A percentile compares a stretch with the other conserved stretches of the same genome.
phyloP scores from a whole-genome alignment of 1,140 invertebrate species.

The Drosophila melanica region DNA sequence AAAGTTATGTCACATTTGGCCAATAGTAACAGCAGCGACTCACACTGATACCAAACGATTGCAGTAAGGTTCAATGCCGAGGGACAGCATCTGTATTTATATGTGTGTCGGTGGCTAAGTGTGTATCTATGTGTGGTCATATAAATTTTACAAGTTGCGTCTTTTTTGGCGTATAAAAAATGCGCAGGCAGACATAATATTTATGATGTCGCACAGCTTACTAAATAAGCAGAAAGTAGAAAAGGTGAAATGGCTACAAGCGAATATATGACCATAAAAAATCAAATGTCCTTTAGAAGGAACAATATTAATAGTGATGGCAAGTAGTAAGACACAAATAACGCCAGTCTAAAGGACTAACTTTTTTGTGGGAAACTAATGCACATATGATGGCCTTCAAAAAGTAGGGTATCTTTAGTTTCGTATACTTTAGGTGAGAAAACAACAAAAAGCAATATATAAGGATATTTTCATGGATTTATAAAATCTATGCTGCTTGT shows the following conservation, averaged over 20 bases:
- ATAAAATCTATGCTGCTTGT: no score
- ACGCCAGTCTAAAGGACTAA: constrained; percentile 29
- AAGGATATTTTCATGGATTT: no score
- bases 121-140: constrained; percentile 28
- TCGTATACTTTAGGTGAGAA: not conserved
- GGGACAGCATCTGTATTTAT: constrained; percentile 7
- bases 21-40: constrained; percentile 16
- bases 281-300: constrained; percentile 60
- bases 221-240: constrained; percentile 28
- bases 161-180: constrained; percentile 38
- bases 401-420: not conserved
- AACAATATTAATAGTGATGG: constrained; percentile 20
- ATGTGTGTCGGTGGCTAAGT: constrained; percentile 4
- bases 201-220: constrained; percentile 64
- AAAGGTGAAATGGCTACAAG: constrained; percentile 40
- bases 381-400: constrained; percentile 13
- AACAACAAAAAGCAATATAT: not conserved
- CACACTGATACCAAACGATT: constrained; percentile 32
- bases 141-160: constrained; percentile 60
- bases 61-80: constrained; percentile 47
- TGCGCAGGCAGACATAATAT: constrained; percentile 63
- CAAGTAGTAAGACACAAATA: constrained; percentile 8
- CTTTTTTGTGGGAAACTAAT: constrained; percentile 16
- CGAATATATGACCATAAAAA: constrained; percentile 60
- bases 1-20: constrained; percentile 70